These are phyloP conservation scores for Stomorhina lunata DNA, from an alignment of 2,888 invertebrate species.

Conservation along the genomic window DNA sequence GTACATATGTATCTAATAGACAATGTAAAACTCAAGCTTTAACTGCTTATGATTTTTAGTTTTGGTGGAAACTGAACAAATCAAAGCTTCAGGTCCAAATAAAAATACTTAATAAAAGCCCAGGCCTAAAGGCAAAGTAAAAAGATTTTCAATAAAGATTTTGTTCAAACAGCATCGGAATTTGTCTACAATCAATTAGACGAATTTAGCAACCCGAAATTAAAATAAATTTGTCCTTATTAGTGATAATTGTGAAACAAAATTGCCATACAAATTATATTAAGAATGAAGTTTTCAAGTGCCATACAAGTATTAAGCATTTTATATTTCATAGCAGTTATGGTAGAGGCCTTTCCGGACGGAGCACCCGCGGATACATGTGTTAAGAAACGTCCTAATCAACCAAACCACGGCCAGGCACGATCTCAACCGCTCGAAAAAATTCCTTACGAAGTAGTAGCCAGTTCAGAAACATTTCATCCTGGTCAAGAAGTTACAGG, in stretches of 20 bases:
- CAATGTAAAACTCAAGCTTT: constrained; percentile 39
- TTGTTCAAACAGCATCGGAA: constrained; percentile 46
- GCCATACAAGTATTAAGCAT: constrained; percentile 72
- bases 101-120: constrained; percentile 59
- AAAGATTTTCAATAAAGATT: constrained; percentile 60
- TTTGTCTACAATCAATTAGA: neutral
- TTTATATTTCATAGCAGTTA: constrained; percentile 75
- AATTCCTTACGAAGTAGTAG: constrained; percentile 85
- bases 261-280: no score
- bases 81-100: constrained; percentile 50
- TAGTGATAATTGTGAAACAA: no score
- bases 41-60: constrained; percentile 25
- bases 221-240: constrained; percentile 28
- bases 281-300: constrained; percentile 48
- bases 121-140: constrained; percentile 49
- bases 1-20: neutral
- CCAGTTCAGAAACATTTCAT: constrained; percentile 84
- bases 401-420: constrained; percentile 88
- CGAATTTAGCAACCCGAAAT: constrained; percentile 22
- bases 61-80: neutral
- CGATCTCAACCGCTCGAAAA: constrained; percentile 84
- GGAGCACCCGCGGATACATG: constrained; percentile 91
- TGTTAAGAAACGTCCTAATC: constrained; percentile 87
- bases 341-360: constrained; percentile 84
- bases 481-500: constrained; percentile 87